Evolutionary conservation across 2,888 invertebrate genomes (phyloP), one percentile per base, ranked within the genome.

Genomic region (Chymomyza amoena): DNA sequence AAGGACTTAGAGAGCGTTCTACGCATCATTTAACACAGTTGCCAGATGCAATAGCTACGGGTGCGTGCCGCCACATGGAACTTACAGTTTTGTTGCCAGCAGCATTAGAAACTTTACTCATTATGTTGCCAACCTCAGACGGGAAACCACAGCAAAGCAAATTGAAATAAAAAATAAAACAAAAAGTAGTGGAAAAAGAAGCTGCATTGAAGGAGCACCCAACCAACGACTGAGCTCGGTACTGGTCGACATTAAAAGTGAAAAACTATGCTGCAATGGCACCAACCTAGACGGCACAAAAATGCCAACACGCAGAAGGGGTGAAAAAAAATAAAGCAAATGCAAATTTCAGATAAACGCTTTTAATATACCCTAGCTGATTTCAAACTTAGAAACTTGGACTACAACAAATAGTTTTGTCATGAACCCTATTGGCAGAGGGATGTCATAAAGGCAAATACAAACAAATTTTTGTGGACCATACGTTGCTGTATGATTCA

Each of bases 51-150:
- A 18, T 20, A n/a, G 15, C 9, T 16, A 16, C 25, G 45, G 18
- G 61, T 45, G 39, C 61, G 86, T 77, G 80, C 54, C 54, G 74
- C 73, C 57, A 57, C 57, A 57, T 84, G 9, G 18, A 54, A n/a
- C 54, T 54, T 18, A 10, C 18, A 54, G 54, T 54, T 54, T 54
- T 54, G 15, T 57, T 25, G 20, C 88, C 88, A 74, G 69, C 76
- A 81, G 84, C 87, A 85, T 88, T 85, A 88, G 84, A 84, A 85
- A 85, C 88, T 88, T 85, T 85, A 85, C 88, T 85, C 84, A 85
- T 85, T 85, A 88, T 87, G 87, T 71, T 78, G 84, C 70, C 87
- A 79, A 76, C 76, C 84, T 78, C 83, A 86, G 85, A 70, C 78
- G 73, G 70, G 66, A 57, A 28, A 85, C 88, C 83, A 69, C 83